Evolutionary conservation across 2,797 vertebrate species (phyloP), one percentile per base, ranked within the genome.

Genomic region (Sphenopsis melanotis): DNA sequence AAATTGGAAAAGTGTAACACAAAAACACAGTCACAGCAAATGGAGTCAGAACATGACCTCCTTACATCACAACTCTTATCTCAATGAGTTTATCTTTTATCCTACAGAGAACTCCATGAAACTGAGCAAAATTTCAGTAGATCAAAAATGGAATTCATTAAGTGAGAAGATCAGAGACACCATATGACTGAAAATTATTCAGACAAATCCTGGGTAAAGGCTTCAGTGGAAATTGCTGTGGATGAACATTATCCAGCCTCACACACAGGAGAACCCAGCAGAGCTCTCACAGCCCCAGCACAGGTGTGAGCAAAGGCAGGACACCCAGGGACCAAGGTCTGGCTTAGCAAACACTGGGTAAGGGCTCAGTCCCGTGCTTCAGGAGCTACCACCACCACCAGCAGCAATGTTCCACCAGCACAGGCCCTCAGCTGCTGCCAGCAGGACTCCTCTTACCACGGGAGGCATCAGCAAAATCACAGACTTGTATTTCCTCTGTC

Each of bases 311-410:
- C 36, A 61, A 34, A 46, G 52, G 30, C 15, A 37, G 26, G n/a
- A 10, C 42, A 49, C 19, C 8, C 10, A 65, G 55, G 55, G 27
- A 57, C 27, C 3, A 11, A 57, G 29, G 52, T 1, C 50, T 34
- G 12, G 0, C 34, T 47, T 39, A 70, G 56, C 47, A 78, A 29
- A 7, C 15, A 37, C 5, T 4, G 13, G 50, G 22, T 49, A 47
- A 47, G 41, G 24, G 30, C 24, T 81, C 21, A 3, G 65, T 2
- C 2, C 0, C 2, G 0, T 5, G 22, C 23, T 64, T 13, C 13
- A 49, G 4, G 32, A 61, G 56, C 8, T 29, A 23, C 23, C 17
- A 7, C 0, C 15, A 36, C 2, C 49, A 91, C n/a, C 27, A 70
- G 32, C 9, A 9, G 47, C 13, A 21, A 32, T 4, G 37, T 12